Conservation (phyloP, 2,113 vertebrate species). For the Calidris pugnax region DNA sequence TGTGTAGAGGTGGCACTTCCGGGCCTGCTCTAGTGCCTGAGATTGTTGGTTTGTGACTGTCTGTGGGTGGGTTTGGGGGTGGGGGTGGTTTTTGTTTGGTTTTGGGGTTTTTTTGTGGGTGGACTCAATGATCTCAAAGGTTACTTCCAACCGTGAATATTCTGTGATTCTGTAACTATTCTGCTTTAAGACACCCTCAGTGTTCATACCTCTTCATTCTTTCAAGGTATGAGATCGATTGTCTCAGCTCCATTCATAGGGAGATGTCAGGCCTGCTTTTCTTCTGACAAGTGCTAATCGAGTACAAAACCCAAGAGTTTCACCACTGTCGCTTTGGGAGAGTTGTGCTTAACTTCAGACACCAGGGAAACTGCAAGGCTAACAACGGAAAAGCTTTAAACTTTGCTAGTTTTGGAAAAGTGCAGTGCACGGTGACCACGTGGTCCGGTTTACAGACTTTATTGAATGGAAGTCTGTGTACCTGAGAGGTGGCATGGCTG, state of each 20-base stretch:
- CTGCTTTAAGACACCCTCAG: neutral
- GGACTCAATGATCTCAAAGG: no score
- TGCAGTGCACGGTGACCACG: neutral
- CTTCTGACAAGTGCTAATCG: neutral
- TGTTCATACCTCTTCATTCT: neutral
- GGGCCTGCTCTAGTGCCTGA: no score
- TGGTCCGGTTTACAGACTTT: neutral
- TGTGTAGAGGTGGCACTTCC: no score
- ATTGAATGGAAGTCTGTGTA: neutral
- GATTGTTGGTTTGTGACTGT: no score
- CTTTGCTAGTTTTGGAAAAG: neutral
- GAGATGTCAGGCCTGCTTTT: neutral
- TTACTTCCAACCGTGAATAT: no score
- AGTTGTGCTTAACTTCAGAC: neutral
- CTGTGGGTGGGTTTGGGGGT: no score
- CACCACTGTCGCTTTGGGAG: neutral
- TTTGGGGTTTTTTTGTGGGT: no score
- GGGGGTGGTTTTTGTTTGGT: no score
- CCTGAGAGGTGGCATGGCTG: rapidly evolving
- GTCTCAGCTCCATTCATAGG: neutral
- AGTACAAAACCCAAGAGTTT: neutral
- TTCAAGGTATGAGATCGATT: neutral
- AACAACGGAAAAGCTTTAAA: neutral
- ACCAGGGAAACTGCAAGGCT: neutral
- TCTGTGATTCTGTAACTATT: neutral